Base-by-base conservation (phyloP, 2,797 vertebrate species). In the Enteromius paludinosus region DNA sequence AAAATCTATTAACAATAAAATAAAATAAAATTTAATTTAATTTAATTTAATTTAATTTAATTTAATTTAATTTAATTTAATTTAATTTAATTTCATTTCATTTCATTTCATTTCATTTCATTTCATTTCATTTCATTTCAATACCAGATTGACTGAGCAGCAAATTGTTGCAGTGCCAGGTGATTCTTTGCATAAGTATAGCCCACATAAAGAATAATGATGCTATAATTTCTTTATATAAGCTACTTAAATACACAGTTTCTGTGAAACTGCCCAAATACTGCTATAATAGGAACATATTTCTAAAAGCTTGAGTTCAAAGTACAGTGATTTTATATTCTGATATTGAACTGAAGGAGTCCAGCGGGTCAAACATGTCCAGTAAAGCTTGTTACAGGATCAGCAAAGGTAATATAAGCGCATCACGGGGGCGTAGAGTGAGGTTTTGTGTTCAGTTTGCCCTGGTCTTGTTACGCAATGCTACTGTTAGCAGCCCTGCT, bases 351-450 rank as follows among this genome's bases (percentile, higher is more conserved):
- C 49, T 54, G 71, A 9, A 54, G 12, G 20, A 74, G n/a, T n/a
- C 3, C 20, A 56, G 49, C 7, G 9, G 33, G 71, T 74, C 49
- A 56, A 23, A 56, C 30, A 56, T 15, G 49, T 56, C 30, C 30
- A 4, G 49, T 23, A 56, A 56, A 56, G 49, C 49, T 54, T 35
- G 49, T 73, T 72, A 72, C 28, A 5, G 45, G 70, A 72, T 33
- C 70, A 72, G 28, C 28, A 33, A 61, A n/a, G 18, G 70, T 52
- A 52, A 52, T 14, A 14, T n/a, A 52, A 72, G 28, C 5, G 12
- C n/a, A 30, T 14, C 70, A 33, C 2, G 47, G 45, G 45, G 70
- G 70, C 5, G 47, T 52, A 72, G 18, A 52, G 69, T 33, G 12
- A 56, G 30, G 38, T n/a, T 38, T 33, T 71, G 28, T 56, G 30